Conservation (phyloP, 2,113 vertebrate genomes). For the Trachemys scripta region DNA sequence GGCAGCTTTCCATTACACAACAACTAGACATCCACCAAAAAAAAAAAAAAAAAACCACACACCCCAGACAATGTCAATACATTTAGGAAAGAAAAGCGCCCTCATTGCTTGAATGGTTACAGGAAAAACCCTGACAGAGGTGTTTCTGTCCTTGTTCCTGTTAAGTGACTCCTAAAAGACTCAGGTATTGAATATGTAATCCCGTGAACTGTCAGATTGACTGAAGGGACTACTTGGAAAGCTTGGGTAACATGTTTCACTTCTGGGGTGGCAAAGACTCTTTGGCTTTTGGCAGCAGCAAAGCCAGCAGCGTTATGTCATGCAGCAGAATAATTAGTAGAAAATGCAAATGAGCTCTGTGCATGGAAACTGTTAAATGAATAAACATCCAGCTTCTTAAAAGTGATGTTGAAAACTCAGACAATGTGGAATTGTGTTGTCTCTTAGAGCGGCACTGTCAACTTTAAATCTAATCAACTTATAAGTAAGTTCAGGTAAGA, state of each 20-base stretch:
- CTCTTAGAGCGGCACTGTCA: accelerated
- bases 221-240: not conserved
- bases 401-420: not conserved
- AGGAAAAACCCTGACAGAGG: not conserved
- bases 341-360: not conserved
- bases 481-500: not conserved
- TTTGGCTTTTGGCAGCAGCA: not conserved
- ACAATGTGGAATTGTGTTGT: not conserved
- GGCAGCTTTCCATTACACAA: not conserved
- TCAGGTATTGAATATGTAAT: not conserved
- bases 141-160: not conserved
- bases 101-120: not conserved
- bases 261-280: not conserved
- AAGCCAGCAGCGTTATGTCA: accelerated
- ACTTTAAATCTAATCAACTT: not conserved
- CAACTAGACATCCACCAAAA: not conserved
- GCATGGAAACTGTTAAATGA: not conserved
- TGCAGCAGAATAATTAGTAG: not conserved
- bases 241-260: not conserved
- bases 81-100: not conserved
- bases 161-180: not conserved
- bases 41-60: too few relatives aligned
- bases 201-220: not conserved
- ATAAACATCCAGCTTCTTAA: not conserved
- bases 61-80: not conserved